These are phyloP conservation scores for Papilio xuthus DNA, from an alignment of 1,140 invertebrate species.

Conservation along the genomic window DNA sequence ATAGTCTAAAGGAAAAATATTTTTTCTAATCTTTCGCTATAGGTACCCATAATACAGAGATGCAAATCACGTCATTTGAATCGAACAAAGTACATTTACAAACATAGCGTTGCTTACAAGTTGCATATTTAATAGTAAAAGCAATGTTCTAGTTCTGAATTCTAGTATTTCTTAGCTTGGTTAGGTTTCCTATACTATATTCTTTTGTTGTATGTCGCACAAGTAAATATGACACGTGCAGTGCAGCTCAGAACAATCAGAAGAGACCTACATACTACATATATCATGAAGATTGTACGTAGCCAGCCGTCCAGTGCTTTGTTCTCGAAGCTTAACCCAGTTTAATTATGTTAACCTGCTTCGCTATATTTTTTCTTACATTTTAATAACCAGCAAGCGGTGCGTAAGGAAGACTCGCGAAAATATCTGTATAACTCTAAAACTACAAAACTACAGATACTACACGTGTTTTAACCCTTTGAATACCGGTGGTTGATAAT, in stretches of 20 bases:
- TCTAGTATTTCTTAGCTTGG: neutral
- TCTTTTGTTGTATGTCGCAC: constrained; percentile 5
- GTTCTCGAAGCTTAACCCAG: constrained; percentile 23
- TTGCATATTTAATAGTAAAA: constrained; percentile 5
- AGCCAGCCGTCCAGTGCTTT: neutral
- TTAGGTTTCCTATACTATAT: neutral
- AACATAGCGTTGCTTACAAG: neutral
- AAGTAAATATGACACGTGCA: constrained; percentile 1
- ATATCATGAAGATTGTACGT: constrained; percentile 10
- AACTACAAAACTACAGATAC: neutral
- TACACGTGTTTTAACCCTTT: too few relatives aligned
- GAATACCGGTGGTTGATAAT: too few relatives aligned
- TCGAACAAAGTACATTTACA: neutral
- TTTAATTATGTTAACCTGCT: constrained; percentile 19
- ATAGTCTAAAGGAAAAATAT: neutral
- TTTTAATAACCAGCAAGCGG: neutral
- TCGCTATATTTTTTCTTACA: neutral
- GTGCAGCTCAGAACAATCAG: constrained; percentile 3
- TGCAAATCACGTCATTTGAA: neutral
- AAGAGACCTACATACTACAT: neutral
- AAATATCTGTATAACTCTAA: neutral
- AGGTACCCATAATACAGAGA: neutral
- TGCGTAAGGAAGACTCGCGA: neutral
- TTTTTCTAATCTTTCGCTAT: neutral
- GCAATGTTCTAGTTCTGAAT: neutral